Conservation (phyloP, 2,888 invertebrate genomes). For the Idaea biselata region DNA sequence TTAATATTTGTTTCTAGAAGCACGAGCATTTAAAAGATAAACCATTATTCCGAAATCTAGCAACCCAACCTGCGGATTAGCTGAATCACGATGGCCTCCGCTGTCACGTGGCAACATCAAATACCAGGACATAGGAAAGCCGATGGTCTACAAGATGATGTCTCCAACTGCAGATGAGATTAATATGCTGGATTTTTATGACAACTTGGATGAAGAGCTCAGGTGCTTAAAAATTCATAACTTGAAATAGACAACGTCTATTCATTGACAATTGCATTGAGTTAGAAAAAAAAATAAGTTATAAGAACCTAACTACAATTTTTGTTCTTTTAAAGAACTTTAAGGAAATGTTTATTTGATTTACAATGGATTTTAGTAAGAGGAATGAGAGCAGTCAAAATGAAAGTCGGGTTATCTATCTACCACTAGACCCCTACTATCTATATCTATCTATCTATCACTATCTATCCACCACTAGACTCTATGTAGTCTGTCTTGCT, state of each 20-base stretch:
- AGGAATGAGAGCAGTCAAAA: no score
- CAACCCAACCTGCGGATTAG: not conserved
- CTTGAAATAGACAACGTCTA: not conserved
- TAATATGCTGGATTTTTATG: not conserved
- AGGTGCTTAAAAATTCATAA: conserved; percentile 12
- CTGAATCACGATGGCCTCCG: conserved; percentile 4
- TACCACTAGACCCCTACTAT: no score
- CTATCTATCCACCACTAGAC: no score
- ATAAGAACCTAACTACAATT: no score
- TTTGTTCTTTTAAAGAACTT: no score
- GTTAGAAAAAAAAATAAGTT: no score
- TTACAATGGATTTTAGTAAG: no score
- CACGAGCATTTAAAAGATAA: not conserved
- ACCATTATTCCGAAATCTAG: not conserved
- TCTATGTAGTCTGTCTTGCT: no score
- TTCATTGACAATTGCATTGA: no score
- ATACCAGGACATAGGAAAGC: conserved; percentile 1
- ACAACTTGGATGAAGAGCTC: not conserved
- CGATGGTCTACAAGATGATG: not conserved
- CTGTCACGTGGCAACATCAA: not conserved
- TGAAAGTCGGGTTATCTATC: no score
- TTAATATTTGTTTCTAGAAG: not conserved
- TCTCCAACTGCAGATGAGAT: not conserved
- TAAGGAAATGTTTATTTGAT: no score
- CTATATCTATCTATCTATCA: no score